A percentile compares a stretch with the other conserved stretches of the same genome.
These are phyloP conservation scores for Saccostrea glomerata DNA, from an alignment of 1,140 invertebrate species.

Conservation along the genomic window DNA sequence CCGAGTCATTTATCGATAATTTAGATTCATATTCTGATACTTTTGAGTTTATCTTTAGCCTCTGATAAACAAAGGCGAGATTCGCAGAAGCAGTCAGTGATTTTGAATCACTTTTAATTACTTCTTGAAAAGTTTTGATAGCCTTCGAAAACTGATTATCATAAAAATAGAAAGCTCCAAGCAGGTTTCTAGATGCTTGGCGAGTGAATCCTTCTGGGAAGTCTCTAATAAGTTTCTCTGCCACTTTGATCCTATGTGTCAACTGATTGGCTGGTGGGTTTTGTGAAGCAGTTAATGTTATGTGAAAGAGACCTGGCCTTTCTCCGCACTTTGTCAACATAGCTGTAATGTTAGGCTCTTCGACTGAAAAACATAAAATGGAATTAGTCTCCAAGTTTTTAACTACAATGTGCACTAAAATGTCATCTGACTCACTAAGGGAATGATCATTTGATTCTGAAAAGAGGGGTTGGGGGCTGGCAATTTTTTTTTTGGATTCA, in stretches of 20 bases:
- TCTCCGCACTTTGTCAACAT: background rate
- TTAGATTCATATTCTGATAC: background rate
- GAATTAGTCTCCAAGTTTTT: too few relatives aligned
- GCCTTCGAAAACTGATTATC: slow-evolving; percentile 6
- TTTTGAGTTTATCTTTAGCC: slow-evolving; percentile 40
- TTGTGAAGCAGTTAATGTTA: slow-evolving; percentile 45
- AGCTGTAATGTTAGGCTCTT: background rate
- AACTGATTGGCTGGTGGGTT: slow-evolving; percentile 13
- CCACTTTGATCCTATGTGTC: slow-evolving; percentile 34
- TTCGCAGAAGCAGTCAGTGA: slow-evolving; percentile 45
- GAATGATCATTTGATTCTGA: too few relatives aligned
- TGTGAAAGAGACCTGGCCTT: slow-evolving; percentile 42
- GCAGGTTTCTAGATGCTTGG: slow-evolving; percentile 43
- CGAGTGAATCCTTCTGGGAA: slow-evolving; percentile 40
- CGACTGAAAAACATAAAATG: too few relatives aligned
- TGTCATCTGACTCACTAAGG: too few relatives aligned
- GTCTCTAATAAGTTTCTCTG: slow-evolving; percentile 35
- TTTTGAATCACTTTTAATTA: background rate
- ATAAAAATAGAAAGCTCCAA: slow-evolving; percentile 43
- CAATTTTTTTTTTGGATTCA: too few relatives aligned
- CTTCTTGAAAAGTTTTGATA: slow-evolving; percentile 24
- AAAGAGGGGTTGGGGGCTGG: too few relatives aligned
- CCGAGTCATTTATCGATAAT: background rate
- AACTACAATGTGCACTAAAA: too few relatives aligned
- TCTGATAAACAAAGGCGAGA: slow-evolving; percentile 42